These are phyloP conservation scores for Ceyx erithaca DNA, from an alignment of 2,797 vertebrate genomes.

Conservation along the genomic window DNA sequence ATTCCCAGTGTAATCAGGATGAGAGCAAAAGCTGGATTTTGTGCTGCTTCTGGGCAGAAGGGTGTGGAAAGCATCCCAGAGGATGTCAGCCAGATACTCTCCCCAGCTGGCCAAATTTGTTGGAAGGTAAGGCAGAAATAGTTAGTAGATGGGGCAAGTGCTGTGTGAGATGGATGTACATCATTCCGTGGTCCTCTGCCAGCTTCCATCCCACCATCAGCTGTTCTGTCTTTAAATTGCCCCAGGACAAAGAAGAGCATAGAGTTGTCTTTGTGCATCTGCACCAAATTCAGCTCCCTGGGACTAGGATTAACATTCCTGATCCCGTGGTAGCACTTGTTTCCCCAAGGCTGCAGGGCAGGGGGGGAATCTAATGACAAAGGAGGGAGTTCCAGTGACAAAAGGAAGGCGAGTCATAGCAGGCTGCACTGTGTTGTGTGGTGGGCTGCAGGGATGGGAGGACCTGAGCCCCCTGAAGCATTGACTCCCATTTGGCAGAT, in stretches of 20 bases:
- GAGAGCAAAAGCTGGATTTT: not conserved
- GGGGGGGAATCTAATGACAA: not conserved
- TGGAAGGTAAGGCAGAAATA: not conserved
- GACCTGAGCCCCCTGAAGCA: not conserved
- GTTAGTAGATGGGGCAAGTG: not conserved
- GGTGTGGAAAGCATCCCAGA: not conserved
- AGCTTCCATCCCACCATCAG: not conserved
- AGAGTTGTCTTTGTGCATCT: not conserved
- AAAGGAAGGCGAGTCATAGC: not conserved
- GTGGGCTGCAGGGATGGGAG: too few relatives aligned
- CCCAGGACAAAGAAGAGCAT: rapidly evolving
- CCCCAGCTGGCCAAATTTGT: not conserved
- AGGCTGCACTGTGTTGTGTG: rapidly evolving
- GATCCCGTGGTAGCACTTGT: not conserved
- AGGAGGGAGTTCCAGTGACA: not conserved
- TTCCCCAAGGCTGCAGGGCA: not conserved
- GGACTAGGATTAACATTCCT: rapidly evolving
- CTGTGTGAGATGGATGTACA: not conserved
- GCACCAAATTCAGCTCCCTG: rapidly evolving
- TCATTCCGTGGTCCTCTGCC: not conserved
- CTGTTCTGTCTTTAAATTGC: not conserved
- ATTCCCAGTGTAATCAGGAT: not conserved
- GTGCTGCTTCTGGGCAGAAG: not conserved
- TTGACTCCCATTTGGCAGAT: not conserved
- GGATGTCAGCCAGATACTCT: not conserved